Percentiles rank a stretch among this genome's conserved stretches.
These are phyloP conservation scores for Halichoerus grypus DNA, from an alignment of 2,113 vertebrate genomes.

Conservation along the genomic window DNA sequence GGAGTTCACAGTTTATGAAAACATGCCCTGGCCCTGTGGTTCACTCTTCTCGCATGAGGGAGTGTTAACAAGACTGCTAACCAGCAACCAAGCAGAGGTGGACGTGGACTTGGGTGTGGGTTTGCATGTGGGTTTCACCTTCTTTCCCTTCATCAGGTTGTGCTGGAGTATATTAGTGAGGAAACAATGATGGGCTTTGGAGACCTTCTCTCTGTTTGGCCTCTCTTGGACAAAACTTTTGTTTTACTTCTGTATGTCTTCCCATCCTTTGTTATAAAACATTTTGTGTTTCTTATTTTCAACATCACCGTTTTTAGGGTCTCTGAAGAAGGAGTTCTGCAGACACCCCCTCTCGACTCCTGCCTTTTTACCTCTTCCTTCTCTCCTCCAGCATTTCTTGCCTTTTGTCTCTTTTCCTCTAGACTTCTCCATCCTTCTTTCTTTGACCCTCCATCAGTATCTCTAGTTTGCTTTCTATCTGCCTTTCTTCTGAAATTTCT, in stretches of 20 bases:
- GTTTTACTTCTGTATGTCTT: neutral
- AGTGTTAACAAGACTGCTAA: neutral
- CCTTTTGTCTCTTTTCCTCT: neutral
- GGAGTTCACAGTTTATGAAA: neutral
- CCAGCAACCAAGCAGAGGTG: accelerated
- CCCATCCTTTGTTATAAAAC: neutral
- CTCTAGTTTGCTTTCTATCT: neutral
- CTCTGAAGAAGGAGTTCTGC: neutral
- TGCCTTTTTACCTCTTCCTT: neutral
- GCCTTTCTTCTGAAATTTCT: neutral
- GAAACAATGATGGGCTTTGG: neutral
- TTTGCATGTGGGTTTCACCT: neutral
- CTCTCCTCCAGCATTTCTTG: neutral
- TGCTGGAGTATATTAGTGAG: neutral
- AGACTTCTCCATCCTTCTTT: neutral
- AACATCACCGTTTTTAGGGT: neutral
- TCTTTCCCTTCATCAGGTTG: neutral
- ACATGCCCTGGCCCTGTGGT: neutral
- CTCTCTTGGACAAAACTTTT: neutral
- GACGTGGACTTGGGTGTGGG: neutral
- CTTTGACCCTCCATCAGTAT: neutral
- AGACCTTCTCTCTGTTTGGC: neutral
- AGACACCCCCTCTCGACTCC: neutral
- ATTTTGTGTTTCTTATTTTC: neutral
- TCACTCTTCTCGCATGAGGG: neutral